Base-by-base conservation (phyloP, 2,888 invertebrate genomes). In the Lepidocyrtoides sp. region DNA sequence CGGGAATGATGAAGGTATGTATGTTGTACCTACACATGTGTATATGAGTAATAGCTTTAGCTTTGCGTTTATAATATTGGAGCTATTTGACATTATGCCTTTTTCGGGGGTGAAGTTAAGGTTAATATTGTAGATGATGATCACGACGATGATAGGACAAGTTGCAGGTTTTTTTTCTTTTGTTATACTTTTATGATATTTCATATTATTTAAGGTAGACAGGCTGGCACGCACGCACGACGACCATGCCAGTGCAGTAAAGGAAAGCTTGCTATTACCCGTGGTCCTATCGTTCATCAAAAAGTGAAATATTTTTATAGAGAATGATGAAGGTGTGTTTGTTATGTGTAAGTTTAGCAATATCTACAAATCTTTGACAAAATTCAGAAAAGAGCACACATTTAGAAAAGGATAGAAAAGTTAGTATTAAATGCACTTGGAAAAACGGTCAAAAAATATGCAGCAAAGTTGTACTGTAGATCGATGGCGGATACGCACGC, bases 101-200 rank as follows among this genome's bases (percentile, higher is more conserved):
- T 75, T 75, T 86, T 86, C 54, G 82, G 57, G 41, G 57, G 81
- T 69, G 79, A 44, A 87, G 63, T 44, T 89, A 87, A 87, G 79
- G 87, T 87, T 81, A 77, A 89, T 87, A 63, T 57, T 87, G 75
- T 75, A 51, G 63, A 87, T 87, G 87, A 81, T 87, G 87, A 87
- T 87, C 69, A 79, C 66, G 82, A 89, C 88, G 88, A 81, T 82
- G 88, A 89, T 89, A 89, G 81, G 88, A 89, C 88, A 89, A 89
- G 88, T 89, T 89, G 88, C 88, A 89, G 82, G 88, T 89, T 63
- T 79, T 77, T 79, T 32, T 23, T 17, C 66, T 54, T 89, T 60
- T 88, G 51, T 85, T 81, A 57, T 81, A 20, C 10, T 81, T 81
- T 36, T 36, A 57, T 20, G 36, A 57, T 57, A 81, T 36, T 72